Percentiles rank a stretch among this genome's conserved stretches.
These are phyloP conservation scores for Deilephila elpenor DNA, from an alignment of 2,888 invertebrate genomes.

Conservation along the genomic window DNA sequence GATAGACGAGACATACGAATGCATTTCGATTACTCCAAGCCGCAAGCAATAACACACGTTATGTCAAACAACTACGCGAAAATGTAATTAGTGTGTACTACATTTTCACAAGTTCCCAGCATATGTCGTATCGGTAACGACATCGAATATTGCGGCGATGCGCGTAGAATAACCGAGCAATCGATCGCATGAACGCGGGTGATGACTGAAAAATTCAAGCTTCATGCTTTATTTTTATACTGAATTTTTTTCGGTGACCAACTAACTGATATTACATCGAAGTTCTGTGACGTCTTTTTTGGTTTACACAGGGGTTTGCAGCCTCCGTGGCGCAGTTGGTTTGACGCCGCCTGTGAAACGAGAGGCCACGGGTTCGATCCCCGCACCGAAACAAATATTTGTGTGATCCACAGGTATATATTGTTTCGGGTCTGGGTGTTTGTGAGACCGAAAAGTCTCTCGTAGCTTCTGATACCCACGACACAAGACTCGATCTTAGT, in stretches of 20 bases:
- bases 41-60: not conserved
- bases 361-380: too few relatives aligned
- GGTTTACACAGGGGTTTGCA: too few relatives aligned
- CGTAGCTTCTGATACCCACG: too few relatives aligned
- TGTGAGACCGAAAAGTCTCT: too few relatives aligned
- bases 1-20: not conserved
- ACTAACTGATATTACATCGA: not conserved
- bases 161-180: slow-evolving; percentile 2
- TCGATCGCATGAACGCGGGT: not conserved
- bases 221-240: not conserved
- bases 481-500: too few relatives aligned
- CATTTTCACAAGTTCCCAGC: not conserved
- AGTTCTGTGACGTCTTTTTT: too few relatives aligned
- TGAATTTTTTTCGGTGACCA: not conserved
- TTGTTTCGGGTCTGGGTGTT: too few relatives aligned
- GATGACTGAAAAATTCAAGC: not conserved
- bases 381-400: too few relatives aligned
- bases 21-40: slow-evolving; percentile 2
- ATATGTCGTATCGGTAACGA: not conserved
- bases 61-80: not conserved
- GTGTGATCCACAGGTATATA: too few relatives aligned
- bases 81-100: not conserved
- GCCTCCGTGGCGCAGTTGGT: too few relatives aligned
- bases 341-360: too few relatives aligned
- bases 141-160: not conserved